Conservation (phyloP, 2,113 vertebrate genomes). For the Saguinus imperator region DNA sequence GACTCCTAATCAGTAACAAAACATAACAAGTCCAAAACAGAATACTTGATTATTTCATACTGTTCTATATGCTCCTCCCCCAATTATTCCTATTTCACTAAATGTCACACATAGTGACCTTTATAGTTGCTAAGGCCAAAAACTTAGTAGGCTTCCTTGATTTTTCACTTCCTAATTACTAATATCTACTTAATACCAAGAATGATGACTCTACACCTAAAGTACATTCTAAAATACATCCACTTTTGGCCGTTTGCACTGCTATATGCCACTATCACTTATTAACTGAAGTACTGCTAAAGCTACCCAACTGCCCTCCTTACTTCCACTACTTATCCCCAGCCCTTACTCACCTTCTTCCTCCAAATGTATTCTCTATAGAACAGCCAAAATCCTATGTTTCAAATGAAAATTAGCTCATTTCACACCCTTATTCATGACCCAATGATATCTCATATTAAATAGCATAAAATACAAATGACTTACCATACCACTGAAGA, state of each 20-base stretch:
- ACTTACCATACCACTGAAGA: not conserved
- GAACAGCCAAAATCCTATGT: not conserved
- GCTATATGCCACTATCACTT: not conserved
- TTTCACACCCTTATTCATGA: not conserved
- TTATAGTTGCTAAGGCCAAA: not conserved
- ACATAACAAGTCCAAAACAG: not conserved
- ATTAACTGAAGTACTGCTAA: not conserved
- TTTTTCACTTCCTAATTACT: not conserved
- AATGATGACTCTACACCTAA: not conserved
- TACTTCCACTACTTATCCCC: not conserved
- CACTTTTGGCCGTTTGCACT: not conserved
- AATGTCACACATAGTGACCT: not conserved
- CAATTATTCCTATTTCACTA: not conserved
- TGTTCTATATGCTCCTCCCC: not conserved
- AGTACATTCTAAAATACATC: not conserved
- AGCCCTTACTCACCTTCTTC: not conserved
- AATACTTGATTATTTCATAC: not conserved
- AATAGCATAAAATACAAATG: not conserved
- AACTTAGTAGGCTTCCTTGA: not conserved
- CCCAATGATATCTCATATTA: not conserved
- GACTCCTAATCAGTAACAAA: not conserved
- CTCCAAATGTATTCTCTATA: not conserved
- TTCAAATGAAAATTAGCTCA: slow-evolving; percentile 1
- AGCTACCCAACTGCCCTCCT: not conserved
- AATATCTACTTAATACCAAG: not conserved